phyloP scores from a whole-genome alignment of 2,888 invertebrate species.

The Calameuta filiformis region DNA sequence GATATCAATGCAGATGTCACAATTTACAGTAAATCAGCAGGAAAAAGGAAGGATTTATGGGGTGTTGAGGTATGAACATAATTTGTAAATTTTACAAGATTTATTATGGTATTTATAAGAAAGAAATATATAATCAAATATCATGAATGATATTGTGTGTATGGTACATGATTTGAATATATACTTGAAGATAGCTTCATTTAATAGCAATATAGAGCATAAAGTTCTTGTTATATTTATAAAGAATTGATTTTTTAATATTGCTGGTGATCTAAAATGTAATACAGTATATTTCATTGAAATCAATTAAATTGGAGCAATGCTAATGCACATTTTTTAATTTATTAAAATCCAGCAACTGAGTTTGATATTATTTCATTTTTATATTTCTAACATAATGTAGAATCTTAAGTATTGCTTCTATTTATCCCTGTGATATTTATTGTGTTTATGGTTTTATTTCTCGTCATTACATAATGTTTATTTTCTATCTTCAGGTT shows the following conservation, averaged over 20 bases:
- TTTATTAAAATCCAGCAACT: neutral
- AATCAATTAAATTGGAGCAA: neutral
- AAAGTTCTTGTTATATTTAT: neutral
- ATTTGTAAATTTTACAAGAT: slow-evolving; percentile 1
- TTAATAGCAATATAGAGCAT: neutral
- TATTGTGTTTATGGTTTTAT: neutral
- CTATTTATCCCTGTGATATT: neutral
- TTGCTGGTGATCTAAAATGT: neutral
- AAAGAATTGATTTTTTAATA: neutral
- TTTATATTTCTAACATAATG: neutral
- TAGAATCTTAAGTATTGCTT: neutral
- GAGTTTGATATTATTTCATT: neutral
- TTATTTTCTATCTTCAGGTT: slow-evolving; percentile 61
- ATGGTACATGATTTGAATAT: neutral
- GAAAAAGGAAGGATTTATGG: slow-evolving; percentile 73
- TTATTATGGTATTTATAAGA: neutral
- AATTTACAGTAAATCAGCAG: slow-evolving; percentile 80
- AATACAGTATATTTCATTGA: neutral
- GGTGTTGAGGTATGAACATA: slow-evolving; percentile 69
- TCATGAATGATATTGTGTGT: neutral
- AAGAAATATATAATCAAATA: neutral
- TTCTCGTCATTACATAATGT: neutral
- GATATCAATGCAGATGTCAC: slow-evolving; percentile 69
- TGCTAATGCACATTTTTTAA: neutral
- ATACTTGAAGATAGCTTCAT: neutral